Percentiles rank a stretch among this genome's conserved stretches.
Evolutionary conservation across 1,140 invertebrate genomes (phyloP).

Genomic region (Drosophila gunungcola): DNA sequence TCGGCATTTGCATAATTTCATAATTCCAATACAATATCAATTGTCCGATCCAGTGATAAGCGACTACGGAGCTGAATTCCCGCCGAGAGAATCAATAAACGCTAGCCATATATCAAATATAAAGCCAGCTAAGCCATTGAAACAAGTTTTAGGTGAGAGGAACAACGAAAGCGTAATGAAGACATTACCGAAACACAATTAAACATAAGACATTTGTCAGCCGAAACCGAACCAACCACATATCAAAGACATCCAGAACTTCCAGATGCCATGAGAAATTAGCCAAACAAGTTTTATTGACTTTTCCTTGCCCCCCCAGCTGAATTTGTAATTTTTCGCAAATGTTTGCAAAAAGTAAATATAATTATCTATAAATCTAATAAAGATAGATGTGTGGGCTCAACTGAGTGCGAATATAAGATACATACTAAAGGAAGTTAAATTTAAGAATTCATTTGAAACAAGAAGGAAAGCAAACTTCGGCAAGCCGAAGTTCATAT

Average conservation of each 20-base stretch:
- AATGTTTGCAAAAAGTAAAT: slow-evolving; percentile 22
- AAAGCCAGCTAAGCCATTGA: slow-evolving; percentile 28
- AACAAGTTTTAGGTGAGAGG: slow-evolving; percentile 55
- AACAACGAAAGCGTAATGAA: slow-evolving; percentile 66
- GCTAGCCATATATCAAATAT: slow-evolving; percentile 68
- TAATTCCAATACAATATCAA: slow-evolving; percentile 73
- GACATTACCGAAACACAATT: slow-evolving; percentile 71
- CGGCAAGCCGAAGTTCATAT: too few species aligned
- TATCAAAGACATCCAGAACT: slow-evolving; percentile 39
- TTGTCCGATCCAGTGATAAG: slow-evolving; percentile 52
- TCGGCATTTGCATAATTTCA: slow-evolving; percentile 78
- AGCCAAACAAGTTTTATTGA: slow-evolving; percentile 66
- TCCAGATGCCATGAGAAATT: slow-evolving; percentile 58
- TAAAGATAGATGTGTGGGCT: not conserved
- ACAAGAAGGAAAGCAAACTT: too few species aligned
- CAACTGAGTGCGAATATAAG: not conserved
- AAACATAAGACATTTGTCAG: slow-evolving; percentile 68
- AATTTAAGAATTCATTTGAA: too few species aligned
- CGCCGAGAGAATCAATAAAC: slow-evolving; percentile 50
- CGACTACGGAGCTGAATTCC: slow-evolving; percentile 19
- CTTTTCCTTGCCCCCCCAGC: slow-evolving; percentile 28
- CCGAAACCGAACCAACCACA: slow-evolving; percentile 56
- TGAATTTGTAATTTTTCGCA: slow-evolving; percentile 38
- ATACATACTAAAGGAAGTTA: too few species aligned
- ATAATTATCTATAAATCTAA: too few species aligned